Evolutionary conservation across 2,888 invertebrate genomes (phyloP), one percentile per base, ranked within the genome.

Genomic region (Caenorhabditis uteleia): DNA sequence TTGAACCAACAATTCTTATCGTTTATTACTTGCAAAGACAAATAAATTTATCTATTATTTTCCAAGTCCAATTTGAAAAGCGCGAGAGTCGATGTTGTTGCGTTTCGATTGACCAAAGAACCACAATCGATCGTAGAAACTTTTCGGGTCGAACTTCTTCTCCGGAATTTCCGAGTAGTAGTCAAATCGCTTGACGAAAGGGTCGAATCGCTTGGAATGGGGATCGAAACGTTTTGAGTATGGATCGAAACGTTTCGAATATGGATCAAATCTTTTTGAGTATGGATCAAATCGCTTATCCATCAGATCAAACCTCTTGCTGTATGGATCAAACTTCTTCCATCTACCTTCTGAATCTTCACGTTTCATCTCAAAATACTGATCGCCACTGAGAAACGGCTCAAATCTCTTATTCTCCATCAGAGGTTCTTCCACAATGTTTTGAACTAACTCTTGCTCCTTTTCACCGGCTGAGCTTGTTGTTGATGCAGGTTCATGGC

Each of bases 11-110:
- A 34, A n/a, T 10, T 34, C 34, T n/a, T n/a, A n/a, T n/a, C n/a
- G n/a, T n/a, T n/a, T n/a, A n/a, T n/a, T n/a, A n/a, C n/a, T n/a
- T n/a, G n/a, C n/a, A n/a, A n/a, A n/a, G n/a, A n/a, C n/a, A n/a
- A n/a, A 5, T 34, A 12, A 7, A 34, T 34, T 34, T 34, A 14
- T 10, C 25, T 20, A 46, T 25, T 23, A 21, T 38, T n/a, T 36
- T 10, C 62, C 62, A 34, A 62, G 43, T 3, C 62, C 56, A 51
- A 62, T 56, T 33, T 56, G 55, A 36, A 56, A 62, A 38, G 62
- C 62, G 14, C 49, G 44, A 18, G 62, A 56, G 25, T 62, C 62
- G 16, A 62, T 57, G 29, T 56, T 62, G 25, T 56, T 62, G 21
- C 62, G 33, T 25, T 62, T 62, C 5, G 43, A 25, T 27, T 62